Conservation (phyloP, 2,113 vertebrate genomes). For the Mionectes macconnelli region DNA sequence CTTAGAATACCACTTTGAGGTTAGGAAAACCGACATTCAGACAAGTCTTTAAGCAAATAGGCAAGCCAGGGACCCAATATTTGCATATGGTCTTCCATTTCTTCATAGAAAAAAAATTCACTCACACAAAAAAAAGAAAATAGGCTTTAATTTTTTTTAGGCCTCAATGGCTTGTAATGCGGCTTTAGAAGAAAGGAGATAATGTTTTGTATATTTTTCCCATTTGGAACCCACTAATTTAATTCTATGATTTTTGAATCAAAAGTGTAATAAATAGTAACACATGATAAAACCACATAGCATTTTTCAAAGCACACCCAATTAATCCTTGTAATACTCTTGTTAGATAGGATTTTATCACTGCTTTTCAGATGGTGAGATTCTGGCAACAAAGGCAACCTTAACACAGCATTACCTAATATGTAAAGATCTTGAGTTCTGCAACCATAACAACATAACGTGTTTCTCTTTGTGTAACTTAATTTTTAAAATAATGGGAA, state of each 20-base stretch:
- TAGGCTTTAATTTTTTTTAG: neutral
- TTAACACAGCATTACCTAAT: neutral
- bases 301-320: neutral
- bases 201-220: neutral
- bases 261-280: constrained; percentile 34
- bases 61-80: neutral
- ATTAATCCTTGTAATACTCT: neutral
- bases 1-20: neutral
- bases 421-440: neutral
- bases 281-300: neutral
- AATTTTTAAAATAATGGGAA: neutral
- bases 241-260: neutral
- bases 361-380: constrained; percentile 38
- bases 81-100: neutral
- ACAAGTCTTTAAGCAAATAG: constrained; percentile 15
- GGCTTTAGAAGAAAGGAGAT: constrained; percentile 13
- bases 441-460: neutral
- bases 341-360: constrained; percentile 10
- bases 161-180: neutral
- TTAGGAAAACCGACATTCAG: neutral
- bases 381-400: neutral
- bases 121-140: neutral
- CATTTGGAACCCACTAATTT: neutral
- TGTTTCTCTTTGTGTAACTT: neutral
- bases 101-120: neutral